Evolutionary conservation across 2,113 vertebrate genomes (phyloP), one percentile per base, ranked within the genome.

Genomic region (Phaetusa simplex): DNA sequence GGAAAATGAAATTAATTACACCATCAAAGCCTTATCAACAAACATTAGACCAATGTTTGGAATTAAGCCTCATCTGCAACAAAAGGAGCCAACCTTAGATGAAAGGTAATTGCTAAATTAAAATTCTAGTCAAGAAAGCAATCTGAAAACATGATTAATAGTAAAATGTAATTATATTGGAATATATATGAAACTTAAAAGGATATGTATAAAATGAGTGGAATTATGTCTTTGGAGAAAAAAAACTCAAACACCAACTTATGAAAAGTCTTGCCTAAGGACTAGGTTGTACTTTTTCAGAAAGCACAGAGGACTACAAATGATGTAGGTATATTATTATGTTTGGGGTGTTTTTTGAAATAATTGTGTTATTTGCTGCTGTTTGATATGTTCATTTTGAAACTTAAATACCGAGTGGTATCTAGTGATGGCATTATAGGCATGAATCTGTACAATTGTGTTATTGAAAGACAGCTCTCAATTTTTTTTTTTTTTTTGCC

Each of bases 1-100:
- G 82, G 99, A 99, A 97, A 99, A 99, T 95, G 99, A 99, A 98
- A 99, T 99, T 96, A 99, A 97, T 98, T 99, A 99, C 95, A 99
- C 99, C 98, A 99, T 99, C 96, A 99, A 99, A 98, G 99, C 99
- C 99, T 99, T 99, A 99, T 99, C 99, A 93, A 99, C 99, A 93
- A 99, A 99, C 97, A 98, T 99, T 97, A 98, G 99, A 95, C 99
- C 99, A 59, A 99, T 99, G 99, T 98, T 98, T 79, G 99, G 99
- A 93, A 98, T 99, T 95, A 99, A 99, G 94, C 99, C 99, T 92
- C 99, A 99, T 97, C 94, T 99, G 89, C 99, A 99, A 94, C 98
- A 99, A 92, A 99, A 99, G 95, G 99, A 99, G 94, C 99, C 98
- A 36, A 99, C 99, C 61, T 89, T 99, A 94, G 99, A 99, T 93